Conservation (phyloP, 2,113 vertebrate species). For the Glaucomys volans region DNA sequence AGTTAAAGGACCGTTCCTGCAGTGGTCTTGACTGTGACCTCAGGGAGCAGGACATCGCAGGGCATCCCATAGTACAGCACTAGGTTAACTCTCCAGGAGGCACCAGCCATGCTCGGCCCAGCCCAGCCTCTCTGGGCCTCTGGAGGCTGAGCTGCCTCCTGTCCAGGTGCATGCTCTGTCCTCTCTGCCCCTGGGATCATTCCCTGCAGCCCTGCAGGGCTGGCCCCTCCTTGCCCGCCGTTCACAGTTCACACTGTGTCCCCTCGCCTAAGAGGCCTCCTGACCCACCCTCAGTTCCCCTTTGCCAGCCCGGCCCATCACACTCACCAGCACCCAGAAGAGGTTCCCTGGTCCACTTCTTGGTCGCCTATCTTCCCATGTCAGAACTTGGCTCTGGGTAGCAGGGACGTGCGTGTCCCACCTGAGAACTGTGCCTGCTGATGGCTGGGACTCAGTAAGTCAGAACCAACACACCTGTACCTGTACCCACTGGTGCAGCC, state of each 20-base stretch:
- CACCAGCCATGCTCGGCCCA: too few relatives aligned
- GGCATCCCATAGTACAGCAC: too few relatives aligned
- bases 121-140: too few relatives aligned
- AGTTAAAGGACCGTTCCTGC: not conserved
- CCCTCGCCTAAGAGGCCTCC: not conserved
- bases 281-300: accelerated
- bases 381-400: not conserved
- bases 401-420: accelerated
- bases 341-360: too few relatives aligned
- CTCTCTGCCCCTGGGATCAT: not conserved
- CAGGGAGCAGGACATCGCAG: not conserved
- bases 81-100: too few relatives aligned
- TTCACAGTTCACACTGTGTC: not conserved
- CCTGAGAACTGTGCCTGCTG: not conserved
- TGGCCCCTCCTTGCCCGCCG: too few relatives aligned
- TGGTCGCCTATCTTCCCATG: too few relatives aligned
- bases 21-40: not conserved
- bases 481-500: too few relatives aligned
- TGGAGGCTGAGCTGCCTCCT: not conserved
- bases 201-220: not conserved
- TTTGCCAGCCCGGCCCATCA: accelerated
- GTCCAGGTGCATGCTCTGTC: too few relatives aligned
- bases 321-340: too few relatives aligned
- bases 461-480: not conserved
- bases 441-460: not conserved